phyloP scores from a whole-genome alignment of 2,797 vertebrate species.

The Sarcophilus harrisii region DNA sequence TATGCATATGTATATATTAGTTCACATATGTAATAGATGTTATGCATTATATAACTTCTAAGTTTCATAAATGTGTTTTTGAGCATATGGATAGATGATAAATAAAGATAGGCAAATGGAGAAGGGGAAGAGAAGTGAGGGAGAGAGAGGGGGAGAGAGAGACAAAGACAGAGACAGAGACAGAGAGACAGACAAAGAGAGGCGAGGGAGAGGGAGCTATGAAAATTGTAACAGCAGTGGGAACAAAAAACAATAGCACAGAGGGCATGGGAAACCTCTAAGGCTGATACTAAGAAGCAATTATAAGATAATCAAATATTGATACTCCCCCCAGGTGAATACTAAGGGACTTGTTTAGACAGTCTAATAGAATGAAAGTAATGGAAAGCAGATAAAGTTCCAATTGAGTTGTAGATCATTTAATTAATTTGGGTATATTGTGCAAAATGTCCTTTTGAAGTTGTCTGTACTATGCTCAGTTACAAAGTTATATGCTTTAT shows the following conservation, averaged over 20 bases:
- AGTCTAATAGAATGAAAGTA: background rate
- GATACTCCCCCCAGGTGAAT: background rate
- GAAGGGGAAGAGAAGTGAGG: too few relatives aligned
- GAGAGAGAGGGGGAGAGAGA: too few relatives aligned
- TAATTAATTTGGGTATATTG: background rate
- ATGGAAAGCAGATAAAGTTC: background rate
- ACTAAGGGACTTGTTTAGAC: background rate
- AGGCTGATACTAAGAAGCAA: background rate
- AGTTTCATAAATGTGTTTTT: background rate
- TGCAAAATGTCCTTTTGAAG: background rate
- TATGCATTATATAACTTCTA: background rate
- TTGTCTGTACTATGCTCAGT: background rate
- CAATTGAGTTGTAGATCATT: background rate
- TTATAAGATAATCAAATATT: background rate
- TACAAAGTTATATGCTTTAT: background rate
- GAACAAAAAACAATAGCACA: too few relatives aligned
- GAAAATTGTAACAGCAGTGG: too few relatives aligned
- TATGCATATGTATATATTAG: background rate
- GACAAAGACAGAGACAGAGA: too few relatives aligned
- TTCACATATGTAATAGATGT: background rate
- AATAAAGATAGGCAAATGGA: too few relatives aligned
- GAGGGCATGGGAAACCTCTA: background rate
- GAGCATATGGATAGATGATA: background rate
- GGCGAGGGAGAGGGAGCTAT: too few relatives aligned
- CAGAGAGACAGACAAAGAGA: too few relatives aligned